Conservation (phyloP, 2,888 invertebrate species). For the Xestobium rufovillosum region DNA sequence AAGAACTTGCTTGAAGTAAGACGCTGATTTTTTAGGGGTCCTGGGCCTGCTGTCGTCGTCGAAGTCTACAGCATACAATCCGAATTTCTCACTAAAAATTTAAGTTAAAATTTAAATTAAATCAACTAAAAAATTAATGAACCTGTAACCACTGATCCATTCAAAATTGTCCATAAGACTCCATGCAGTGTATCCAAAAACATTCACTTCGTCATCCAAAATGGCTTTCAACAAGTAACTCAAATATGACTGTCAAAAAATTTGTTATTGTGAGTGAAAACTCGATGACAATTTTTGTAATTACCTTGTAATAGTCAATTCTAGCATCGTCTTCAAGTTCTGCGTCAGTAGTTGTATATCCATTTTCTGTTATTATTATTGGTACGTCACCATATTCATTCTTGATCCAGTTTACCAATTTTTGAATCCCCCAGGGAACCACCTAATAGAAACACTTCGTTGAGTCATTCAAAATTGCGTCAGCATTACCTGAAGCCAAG, state of each 20-base stretch:
- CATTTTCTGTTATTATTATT: background rate
- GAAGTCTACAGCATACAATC: conserved; percentile 1
- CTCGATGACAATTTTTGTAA: no score
- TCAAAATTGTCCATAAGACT: background rate
- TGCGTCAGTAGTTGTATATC: background rate
- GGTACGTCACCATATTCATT: background rate
- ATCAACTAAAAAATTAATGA: background rate
- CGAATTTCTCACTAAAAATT: no score
- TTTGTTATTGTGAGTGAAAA: no score
- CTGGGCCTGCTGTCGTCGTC: background rate
- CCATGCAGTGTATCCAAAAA: conserved; percentile 1
- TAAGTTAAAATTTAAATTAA: background rate
- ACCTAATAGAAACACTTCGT: background rate
- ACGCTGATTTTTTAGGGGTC: background rate
- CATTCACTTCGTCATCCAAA: background rate
- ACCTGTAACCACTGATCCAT: background rate
- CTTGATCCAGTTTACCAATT: background rate
- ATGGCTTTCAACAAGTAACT: background rate
- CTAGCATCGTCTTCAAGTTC: background rate
- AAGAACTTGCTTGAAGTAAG: background rate
- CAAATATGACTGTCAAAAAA: no score
- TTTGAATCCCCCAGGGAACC: background rate
- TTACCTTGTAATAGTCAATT: conserved; percentile 1
- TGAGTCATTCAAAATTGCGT: no score
- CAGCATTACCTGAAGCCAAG: background rate